Conservation (phyloP, 2,888 invertebrate species). For the Cabera pusaria region DNA sequence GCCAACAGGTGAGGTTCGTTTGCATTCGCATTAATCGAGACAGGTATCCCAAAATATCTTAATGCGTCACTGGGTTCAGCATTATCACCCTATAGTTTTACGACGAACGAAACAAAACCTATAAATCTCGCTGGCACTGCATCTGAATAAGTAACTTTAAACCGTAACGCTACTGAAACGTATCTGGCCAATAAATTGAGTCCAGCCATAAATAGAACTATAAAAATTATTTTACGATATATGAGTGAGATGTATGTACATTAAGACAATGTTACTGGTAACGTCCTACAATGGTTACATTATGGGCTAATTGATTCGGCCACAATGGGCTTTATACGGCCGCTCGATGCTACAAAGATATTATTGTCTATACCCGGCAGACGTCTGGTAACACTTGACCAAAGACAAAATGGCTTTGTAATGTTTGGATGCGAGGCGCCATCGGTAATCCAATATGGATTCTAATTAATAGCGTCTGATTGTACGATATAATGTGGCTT, state of each 20-base stretch:
- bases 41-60: slow-evolving; percentile 32
- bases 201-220: slow-evolving; percentile 75
- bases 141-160: slow-evolving; percentile 56
- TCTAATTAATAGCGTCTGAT: slow-evolving; percentile 40
- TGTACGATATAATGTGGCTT: slow-evolving; percentile 28
- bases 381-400: slow-evolving; percentile 81
- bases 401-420: slow-evolving; percentile 82
- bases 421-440: slow-evolving; percentile 73
- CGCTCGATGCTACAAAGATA: slow-evolving; percentile 69
- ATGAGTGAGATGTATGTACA: slow-evolving; percentile 61
- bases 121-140: slow-evolving; percentile 50
- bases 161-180: slow-evolving; percentile 69
- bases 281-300: slow-evolving; percentile 76
- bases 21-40: slow-evolving; percentile 29
- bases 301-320: slow-evolving; percentile 79
- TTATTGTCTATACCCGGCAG: slow-evolving; percentile 75
- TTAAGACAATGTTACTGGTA: slow-evolving; percentile 77
- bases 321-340: slow-evolving; percentile 74
- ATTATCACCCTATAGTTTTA: slow-evolving; percentile 44
- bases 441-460: slow-evolving; percentile 69
- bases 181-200: slow-evolving; percentile 76
- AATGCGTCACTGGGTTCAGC: slow-evolving; percentile 30
- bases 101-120: slow-evolving; percentile 52
- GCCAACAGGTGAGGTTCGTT: slow-evolving; percentile 61
- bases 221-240: slow-evolving; percentile 79